A percentile compares a stretch with the other conserved stretches of the same genome.
These are phyloP conservation scores for Lathronympha strigana DNA, from an alignment of 2,888 invertebrate genomes.

Conservation along the genomic window DNA sequence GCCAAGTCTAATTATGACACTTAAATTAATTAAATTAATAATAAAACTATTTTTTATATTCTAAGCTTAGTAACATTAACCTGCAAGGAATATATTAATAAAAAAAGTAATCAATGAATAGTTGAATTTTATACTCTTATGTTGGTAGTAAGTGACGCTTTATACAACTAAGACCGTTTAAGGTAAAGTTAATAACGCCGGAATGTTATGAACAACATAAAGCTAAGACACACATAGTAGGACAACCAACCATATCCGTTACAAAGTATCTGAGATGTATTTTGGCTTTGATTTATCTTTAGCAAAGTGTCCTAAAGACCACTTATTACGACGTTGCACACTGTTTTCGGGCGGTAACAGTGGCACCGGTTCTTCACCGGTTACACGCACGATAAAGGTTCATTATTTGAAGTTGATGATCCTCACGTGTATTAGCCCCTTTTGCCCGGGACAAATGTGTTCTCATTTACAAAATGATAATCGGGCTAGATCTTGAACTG, in stretches of 20 bases:
- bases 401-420: not conserved
- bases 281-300: no score
- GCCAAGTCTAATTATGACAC: not conserved
- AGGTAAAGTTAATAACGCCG: conserved; percentile 46
- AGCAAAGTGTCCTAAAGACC: no score
- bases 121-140: conserved; percentile 42
- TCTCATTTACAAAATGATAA: conserved; percentile 45
- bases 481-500: not conserved
- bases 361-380: no score
- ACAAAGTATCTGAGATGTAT: no score
- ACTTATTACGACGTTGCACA: no score
- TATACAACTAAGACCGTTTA: conserved; percentile 3
- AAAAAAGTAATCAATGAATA: conserved; percentile 45
- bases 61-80: not conserved
- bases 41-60: conserved; percentile 12
- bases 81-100: conserved; percentile 43
- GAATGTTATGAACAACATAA: not conserved
- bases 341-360: no score
- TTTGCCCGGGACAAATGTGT: conserved; percentile 32
- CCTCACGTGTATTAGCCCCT: conserved; percentile 5
- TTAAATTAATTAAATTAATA: conserved; percentile 2
- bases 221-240: not conserved
- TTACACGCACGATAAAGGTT: no score
- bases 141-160: conserved; percentile 62
- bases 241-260: no score